phyloP scores from a whole-genome alignment of 2,113 vertebrate species.

The Phainopepla nitens region DNA sequence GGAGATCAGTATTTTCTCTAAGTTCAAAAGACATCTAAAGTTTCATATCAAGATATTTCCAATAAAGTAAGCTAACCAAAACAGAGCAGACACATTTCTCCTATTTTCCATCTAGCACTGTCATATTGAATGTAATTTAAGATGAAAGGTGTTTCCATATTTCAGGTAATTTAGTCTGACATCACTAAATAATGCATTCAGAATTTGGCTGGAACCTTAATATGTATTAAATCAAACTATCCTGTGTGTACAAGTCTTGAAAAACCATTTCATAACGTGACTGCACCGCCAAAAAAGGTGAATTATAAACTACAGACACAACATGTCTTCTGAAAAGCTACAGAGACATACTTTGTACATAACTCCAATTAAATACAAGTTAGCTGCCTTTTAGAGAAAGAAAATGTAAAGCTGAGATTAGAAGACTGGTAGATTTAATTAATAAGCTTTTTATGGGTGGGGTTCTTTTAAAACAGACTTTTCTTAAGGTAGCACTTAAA shows the following conservation, averaged over 20 bases:
- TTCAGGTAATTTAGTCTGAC: conserved; percentile 77
- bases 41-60: not conserved
- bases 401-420: not conserved
- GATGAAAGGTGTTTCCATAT: conserved; percentile 71
- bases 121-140: conserved; percentile 67
- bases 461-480: not conserved
- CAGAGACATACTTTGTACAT: not conserved
- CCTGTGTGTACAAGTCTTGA: not conserved
- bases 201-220: conserved; percentile 75
- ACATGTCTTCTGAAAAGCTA: not conserved
- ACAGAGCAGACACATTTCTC: conserved; percentile 34
- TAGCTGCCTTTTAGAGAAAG: not conserved
- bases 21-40: conserved; percentile 28
- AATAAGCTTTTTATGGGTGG: not conserved
- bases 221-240: conserved; percentile 75
- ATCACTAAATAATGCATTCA: conserved; percentile 81
- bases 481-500: not conserved
- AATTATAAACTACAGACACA: conserved; percentile 4
- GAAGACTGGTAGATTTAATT: not conserved
- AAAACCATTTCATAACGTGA: conserved; percentile 3
- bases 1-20: not conserved
- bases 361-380: not conserved
- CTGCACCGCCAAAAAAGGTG: not conserved
- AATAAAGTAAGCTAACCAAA: conserved; percentile 72
- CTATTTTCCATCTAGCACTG: conserved; percentile 38